phyloP scores from a whole-genome alignment of 1,140 invertebrate species.

The Heliconius melpomene region DNA sequence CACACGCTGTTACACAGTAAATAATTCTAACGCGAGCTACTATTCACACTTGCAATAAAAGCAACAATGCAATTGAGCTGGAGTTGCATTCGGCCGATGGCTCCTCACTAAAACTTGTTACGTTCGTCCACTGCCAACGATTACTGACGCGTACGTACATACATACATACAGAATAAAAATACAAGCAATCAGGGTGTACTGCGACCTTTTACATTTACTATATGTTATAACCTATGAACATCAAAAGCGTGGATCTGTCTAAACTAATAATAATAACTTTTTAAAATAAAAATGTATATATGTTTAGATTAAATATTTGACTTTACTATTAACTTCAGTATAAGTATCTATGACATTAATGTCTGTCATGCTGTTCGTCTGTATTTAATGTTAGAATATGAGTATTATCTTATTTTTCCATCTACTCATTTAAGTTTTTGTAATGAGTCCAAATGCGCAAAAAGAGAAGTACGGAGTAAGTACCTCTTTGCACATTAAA shows the following conservation, averaged over 20 bases:
- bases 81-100: constrained; percentile 66
- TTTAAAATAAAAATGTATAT: no score
- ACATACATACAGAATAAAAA: constrained; percentile 28
- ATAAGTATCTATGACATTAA: no score
- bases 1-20: constrained; percentile 48
- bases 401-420: not conserved
- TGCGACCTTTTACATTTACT: constrained; percentile 26
- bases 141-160: constrained; percentile 27
- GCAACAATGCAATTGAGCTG: constrained; percentile 76
- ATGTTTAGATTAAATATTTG: not conserved
- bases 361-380: not conserved
- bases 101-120: constrained; percentile 63
- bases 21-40: constrained; percentile 70
- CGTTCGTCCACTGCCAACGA: constrained; percentile 44
- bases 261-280: not conserved
- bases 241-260: not conserved
- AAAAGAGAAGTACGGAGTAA: not conserved
- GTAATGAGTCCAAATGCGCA: not conserved
- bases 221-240: constrained; percentile 19
- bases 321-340: not conserved
- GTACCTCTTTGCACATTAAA: not conserved
- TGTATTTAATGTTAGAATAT: not conserved
- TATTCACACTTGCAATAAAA: constrained; percentile 74
- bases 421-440: no score
- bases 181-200: constrained; percentile 29